These are phyloP conservation scores for Casuarius casuarius DNA, from an alignment of 2,113 vertebrate species.

Conservation along the genomic window DNA sequence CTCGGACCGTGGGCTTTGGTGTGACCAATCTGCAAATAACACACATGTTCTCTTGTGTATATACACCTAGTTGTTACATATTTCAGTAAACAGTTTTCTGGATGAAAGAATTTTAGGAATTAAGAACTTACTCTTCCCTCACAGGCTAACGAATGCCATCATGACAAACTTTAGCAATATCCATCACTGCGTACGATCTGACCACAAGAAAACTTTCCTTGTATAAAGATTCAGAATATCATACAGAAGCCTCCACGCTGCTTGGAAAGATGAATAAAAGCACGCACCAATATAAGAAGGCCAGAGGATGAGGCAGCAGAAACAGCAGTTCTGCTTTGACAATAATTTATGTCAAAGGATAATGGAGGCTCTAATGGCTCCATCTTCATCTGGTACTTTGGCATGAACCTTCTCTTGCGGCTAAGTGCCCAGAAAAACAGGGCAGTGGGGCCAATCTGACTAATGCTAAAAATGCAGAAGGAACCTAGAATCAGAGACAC, in stretches of 20 bases:
- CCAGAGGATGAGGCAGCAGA: neutral
- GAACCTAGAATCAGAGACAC: neutral
- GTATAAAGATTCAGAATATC: neutral
- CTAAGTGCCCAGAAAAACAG: neutral
- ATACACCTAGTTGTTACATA: neutral
- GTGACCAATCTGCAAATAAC: neutral
- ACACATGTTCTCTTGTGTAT: neutral
- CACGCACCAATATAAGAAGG: rapidly evolving
- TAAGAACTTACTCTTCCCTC: neutral
- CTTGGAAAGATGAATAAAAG: neutral
- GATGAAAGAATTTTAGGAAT: neutral
- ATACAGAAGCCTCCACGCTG: neutral
- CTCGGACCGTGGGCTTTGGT: neutral
- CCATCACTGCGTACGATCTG: neutral
- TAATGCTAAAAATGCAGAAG: neutral
- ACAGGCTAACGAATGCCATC: neutral
- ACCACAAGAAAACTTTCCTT: neutral
- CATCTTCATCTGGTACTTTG: neutral
- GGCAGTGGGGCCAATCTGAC: neutral
- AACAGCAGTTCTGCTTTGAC: neutral
- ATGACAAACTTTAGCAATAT: neutral
- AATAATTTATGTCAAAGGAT: neutral
- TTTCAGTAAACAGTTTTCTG: neutral
- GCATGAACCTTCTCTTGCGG: neutral
- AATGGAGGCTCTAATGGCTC: neutral